Evolutionary conservation across 2,888 invertebrate genomes (phyloP).

Genomic region (Eugnorisma glareosa): DNA sequence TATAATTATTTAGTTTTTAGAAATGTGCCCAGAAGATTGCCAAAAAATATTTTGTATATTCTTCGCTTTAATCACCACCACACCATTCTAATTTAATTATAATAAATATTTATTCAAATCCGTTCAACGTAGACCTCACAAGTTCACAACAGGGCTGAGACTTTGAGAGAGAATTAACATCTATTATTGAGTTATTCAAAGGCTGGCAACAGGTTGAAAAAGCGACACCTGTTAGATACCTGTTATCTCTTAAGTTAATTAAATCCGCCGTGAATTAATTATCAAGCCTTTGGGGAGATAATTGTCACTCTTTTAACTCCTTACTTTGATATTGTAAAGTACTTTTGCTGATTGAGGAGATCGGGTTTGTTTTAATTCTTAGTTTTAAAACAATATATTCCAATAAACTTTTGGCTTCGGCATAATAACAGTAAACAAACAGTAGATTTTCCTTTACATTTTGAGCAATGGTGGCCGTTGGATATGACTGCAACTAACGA

Average conservation of each 20-base stretch:
- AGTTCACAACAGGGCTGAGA: background rate
- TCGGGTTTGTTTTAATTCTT: background rate
- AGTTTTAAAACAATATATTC: background rate
- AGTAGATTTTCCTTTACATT: background rate
- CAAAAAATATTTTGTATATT: background rate
- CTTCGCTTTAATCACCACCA: background rate
- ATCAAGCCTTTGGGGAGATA: conserved; percentile 33
- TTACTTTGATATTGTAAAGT: conserved; percentile 13
- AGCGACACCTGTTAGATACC: conserved; percentile 42
- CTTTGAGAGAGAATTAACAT: conserved; percentile 1
- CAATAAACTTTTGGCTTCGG: background rate
- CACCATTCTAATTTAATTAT: background rate
- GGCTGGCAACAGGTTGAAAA: conserved; percentile 55
- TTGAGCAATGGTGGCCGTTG: background rate
- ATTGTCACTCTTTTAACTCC: conserved; percentile 22
- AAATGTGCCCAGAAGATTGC: too few relatives aligned
- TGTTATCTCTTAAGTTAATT: conserved; percentile 39
- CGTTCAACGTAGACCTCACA: background rate
- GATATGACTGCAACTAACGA: background rate
- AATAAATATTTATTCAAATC: conserved; percentile 14
- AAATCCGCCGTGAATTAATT: conserved; percentile 45
- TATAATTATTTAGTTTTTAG: too few relatives aligned
- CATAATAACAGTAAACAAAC: background rate
- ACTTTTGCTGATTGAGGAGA: conserved; percentile 1
- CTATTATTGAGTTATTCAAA: conserved; percentile 14